Evolutionary conservation across 2,888 invertebrate species (phyloP), one percentile per base, ranked within the genome.

Genomic region (Hypselothyrea guttata): DNA sequence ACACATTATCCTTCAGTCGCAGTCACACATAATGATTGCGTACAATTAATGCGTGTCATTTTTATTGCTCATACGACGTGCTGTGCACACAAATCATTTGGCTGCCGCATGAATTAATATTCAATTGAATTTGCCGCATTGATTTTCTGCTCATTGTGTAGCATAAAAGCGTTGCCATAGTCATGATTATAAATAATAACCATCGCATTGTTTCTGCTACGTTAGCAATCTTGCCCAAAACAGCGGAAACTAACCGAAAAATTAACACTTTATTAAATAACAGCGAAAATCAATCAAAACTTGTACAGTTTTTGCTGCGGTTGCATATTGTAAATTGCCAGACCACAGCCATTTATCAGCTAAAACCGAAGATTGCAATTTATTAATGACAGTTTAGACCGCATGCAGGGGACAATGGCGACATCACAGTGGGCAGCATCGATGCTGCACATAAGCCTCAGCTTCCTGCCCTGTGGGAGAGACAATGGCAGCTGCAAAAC

Each of bases 31-130:
- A 34, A 27, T 58, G 49, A 65, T 44, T 60, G 16, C 45, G 67
- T 65, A 54, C 60, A 73, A 63, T 61, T 58, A 75, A 69, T 59
- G 64, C 63, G 60, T 65, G 70, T 58, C 60, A 68, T 56, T 75
- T 83, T 68, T 75, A 85, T 71, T 79, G 62, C 84, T 57, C 40
- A 73, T 84, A 66, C 73, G 85, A 60, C 73, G 48, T 64, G 85
- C 38, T 69, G 65, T 54, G 71, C 83, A 73, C 62, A 57, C 66
- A 71, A 67, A 84, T 68, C 44, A 18, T 65, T 55, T 44, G 22
- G 3, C 22, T 22, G 3, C 44, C 44, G 27, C 1, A n/a, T 18
- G 46, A 53, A 41, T 53, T 46, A 22, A 38, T 45, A 37, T 18
- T 9, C 18, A 71, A 77, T 74, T 64, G 42, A 74, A 81, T 81